Conservation (phyloP, 2,888 invertebrate species). For the Julus scanicus region DNA sequence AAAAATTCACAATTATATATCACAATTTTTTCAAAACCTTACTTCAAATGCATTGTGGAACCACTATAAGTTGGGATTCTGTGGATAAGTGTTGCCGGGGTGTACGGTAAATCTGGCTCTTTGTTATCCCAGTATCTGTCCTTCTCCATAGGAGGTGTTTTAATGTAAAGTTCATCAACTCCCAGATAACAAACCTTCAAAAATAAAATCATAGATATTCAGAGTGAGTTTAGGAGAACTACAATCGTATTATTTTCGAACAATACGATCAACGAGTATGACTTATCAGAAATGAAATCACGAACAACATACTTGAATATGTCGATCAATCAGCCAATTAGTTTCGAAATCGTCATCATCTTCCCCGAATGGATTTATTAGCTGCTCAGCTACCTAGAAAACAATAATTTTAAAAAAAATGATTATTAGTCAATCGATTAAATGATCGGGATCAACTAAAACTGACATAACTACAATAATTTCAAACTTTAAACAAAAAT, state of each 20-base stretch:
- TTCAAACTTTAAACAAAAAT: too few relatives aligned
- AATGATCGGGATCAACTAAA: not conserved
- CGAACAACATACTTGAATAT: slow-evolving; percentile 78
- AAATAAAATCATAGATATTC: not conserved
- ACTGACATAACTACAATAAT: too few relatives aligned
- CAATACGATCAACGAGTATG: not conserved
- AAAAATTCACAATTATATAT: not conserved
- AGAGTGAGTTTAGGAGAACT: not conserved
- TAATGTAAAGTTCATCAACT: slow-evolving; percentile 58
- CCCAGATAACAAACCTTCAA: slow-evolving; percentile 58
- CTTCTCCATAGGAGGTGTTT: slow-evolving; percentile 57
- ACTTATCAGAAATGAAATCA: not conserved
- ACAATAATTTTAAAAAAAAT: not conserved
- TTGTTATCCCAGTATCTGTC: slow-evolving; percentile 59
- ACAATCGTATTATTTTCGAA: not conserved
- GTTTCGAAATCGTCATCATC: slow-evolving; percentile 95
- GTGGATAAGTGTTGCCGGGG: slow-evolving; percentile 59
- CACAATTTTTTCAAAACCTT: not conserved
- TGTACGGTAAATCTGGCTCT: slow-evolving; percentile 59
- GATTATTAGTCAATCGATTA: not conserved
- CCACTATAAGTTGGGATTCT: slow-evolving; percentile 60
- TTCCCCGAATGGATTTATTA: slow-evolving; percentile 91
- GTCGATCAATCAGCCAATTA: slow-evolving; percentile 93
- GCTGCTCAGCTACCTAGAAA: slow-evolving; percentile 81
- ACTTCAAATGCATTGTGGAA: slow-evolving; percentile 60